phyloP scores from a whole-genome alignment of 1,140 invertebrate genomes.

The Heterodera schachtii region DNA sequence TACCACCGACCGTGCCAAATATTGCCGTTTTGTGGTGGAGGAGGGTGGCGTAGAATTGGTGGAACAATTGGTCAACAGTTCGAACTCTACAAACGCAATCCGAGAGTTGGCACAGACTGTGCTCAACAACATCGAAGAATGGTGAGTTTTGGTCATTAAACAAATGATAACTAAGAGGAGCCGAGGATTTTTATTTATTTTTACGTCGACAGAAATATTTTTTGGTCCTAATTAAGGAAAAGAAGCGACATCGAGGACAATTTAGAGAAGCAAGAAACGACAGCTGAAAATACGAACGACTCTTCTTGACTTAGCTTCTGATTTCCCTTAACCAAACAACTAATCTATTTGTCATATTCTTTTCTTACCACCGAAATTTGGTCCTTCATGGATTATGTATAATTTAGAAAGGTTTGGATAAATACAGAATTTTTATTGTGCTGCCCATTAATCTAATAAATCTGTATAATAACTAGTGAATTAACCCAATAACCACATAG shows the following conservation, averaged over 20 bases:
- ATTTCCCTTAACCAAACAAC: too few relatives aligned
- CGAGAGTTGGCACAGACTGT: slow-evolving; percentile 27
- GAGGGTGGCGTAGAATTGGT: slow-evolving; percentile 82
- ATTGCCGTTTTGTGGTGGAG: slow-evolving; percentile 80
- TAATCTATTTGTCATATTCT: too few relatives aligned
- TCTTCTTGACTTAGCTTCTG: not conserved
- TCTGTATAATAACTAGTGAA: too few relatives aligned
- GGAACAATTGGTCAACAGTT: slow-evolving; percentile 71
- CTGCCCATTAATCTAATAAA: too few relatives aligned
- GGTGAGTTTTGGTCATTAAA: not conserved
- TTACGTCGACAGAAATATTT: too few relatives aligned
- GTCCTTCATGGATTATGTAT: too few relatives aligned
- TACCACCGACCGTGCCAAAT: slow-evolving; percentile 75
- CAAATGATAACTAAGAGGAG: too few relatives aligned
- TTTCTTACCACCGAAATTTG: too few relatives aligned
- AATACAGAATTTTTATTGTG: too few relatives aligned
- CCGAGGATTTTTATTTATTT: too few relatives aligned
- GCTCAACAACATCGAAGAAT: slow-evolving; percentile 33
- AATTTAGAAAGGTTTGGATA: too few relatives aligned
- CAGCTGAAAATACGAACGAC: not conserved
- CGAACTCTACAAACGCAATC: slow-evolving; percentile 11
- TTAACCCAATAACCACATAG: too few relatives aligned
- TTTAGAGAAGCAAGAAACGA: not conserved
- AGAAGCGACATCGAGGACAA: not conserved
- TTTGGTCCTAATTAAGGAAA: not conserved